phyloP scores from a whole-genome alignment of 2,888 invertebrate species.

The Drosophila birchii region DNA sequence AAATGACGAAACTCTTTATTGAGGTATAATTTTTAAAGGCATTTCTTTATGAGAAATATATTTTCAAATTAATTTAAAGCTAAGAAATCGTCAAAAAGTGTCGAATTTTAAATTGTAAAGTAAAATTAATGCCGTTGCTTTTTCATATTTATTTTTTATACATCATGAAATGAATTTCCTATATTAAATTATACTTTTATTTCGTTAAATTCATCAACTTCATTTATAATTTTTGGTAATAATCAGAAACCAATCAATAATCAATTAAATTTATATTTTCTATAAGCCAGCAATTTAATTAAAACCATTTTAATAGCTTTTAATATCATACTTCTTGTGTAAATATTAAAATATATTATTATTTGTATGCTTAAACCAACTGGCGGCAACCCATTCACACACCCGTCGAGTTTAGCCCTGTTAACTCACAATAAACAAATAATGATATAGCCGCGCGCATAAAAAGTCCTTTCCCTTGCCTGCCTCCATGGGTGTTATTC shows the following conservation, averaged over 20 bases:
- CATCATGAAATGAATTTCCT: too few relatives aligned
- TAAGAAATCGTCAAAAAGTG: background rate
- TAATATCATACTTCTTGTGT: background rate
- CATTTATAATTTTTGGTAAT: background rate
- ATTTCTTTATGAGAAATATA: background rate
- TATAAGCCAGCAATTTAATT: background rate
- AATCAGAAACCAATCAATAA: background rate
- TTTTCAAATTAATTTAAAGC: background rate
- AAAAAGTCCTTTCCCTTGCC: conserved; percentile 23
- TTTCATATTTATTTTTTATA: background rate
- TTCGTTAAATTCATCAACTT: background rate
- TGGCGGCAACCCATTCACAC: conserved; percentile 4
- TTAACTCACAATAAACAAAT: conserved; percentile 21
- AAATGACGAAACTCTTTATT: background rate
- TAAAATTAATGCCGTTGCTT: rapidly evolving
- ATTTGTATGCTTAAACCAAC: background rate
- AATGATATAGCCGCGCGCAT: background rate
- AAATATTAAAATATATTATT: conserved; percentile 5
- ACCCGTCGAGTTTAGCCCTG: conserved; percentile 3
- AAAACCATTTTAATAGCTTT: background rate
- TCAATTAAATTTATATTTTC: background rate
- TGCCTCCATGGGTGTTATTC: conserved; percentile 6
- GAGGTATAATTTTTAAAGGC: rapidly evolving
- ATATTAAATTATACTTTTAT: too few relatives aligned
- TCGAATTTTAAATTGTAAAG: background rate